These are phyloP conservation scores for Pipistrellus kuhlii DNA, from an alignment of 2,797 vertebrate genomes.

Conservation along the genomic window DNA sequence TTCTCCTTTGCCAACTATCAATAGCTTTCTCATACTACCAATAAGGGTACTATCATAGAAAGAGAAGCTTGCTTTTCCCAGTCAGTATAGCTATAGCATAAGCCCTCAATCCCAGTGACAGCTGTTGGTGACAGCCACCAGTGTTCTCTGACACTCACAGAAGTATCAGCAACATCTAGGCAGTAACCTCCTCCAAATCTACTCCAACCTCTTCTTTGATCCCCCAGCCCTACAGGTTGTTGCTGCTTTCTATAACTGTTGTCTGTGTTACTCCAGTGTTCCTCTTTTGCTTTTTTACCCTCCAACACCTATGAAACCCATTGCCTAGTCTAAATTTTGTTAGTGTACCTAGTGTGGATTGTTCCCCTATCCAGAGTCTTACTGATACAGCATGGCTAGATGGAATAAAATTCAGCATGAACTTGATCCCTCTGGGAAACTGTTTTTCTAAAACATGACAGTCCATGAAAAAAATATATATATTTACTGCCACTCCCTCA, in stretches of 20 bases:
- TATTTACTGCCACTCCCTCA: not conserved
- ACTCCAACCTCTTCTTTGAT: not conserved
- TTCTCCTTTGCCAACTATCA: constrained; percentile 30
- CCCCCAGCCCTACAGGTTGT: not conserved
- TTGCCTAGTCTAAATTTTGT: not conserved
- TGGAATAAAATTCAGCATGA: constrained; percentile 50
- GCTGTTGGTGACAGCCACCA: not conserved
- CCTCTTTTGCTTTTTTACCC: not conserved
- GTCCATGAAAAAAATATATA: not conserved
- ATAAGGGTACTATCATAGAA: not conserved
- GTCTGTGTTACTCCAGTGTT: not conserved
- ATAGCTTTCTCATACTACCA: not conserved
- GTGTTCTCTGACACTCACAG: not conserved
- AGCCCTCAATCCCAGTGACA: not conserved
- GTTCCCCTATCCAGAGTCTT: constrained; percentile 14
- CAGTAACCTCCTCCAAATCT: not conserved
- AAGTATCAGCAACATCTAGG: not conserved
- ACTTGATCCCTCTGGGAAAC: constrained; percentile 19
- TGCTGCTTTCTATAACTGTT: not conserved
- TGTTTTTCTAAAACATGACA: constrained; percentile 2
- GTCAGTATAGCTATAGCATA: not conserved
- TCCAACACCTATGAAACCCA: not conserved
- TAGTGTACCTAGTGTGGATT: not conserved
- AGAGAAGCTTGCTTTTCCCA: not conserved
- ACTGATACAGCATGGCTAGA: not conserved